A percentile compares a stretch with the other conserved stretches of the same genome.
Conservation (phyloP, 2,888 invertebrate genomes). For the Carpatolechia fugitivella region DNA sequence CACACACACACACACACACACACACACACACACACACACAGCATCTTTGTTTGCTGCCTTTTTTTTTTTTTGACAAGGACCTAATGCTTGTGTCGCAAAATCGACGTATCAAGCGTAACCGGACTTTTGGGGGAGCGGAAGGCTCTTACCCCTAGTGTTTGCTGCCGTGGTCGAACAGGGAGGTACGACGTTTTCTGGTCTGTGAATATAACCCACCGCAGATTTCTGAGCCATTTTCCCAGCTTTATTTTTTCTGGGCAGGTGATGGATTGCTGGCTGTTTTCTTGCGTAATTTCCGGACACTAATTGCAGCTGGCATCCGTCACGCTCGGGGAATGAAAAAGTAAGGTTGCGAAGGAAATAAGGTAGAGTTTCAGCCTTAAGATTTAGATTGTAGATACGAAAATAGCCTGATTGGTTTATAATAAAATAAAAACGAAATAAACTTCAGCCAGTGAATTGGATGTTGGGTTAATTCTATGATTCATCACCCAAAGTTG, state of each 20-base stretch:
- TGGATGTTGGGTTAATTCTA: not conserved
- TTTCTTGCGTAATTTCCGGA: constrained; percentile 77
- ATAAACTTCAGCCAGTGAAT: not conserved
- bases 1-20: no score
- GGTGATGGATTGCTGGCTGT: constrained; percentile 74
- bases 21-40: no score
- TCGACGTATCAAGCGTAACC: no score
- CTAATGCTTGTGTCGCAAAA: no score
- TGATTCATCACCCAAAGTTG: no score
- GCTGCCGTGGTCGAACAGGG: no score
- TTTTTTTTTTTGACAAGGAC: no score
- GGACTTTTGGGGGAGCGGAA: no score
- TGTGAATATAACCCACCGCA: constrained; percentile 41
- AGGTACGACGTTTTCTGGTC: not conserved
- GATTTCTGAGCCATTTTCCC: constrained; percentile 51
- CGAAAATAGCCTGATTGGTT: not conserved
- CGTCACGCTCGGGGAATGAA: constrained; percentile 64
- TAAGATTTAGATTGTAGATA: not conserved
- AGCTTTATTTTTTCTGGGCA: constrained; percentile 65
- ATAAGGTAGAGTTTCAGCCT: not conserved
- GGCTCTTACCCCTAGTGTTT: no score
- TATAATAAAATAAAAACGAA: no score
- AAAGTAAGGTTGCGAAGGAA: constrained; percentile 26
- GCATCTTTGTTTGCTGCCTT: no score
- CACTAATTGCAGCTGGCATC: constrained; percentile 73